Base-by-base conservation (phyloP, 2,797 vertebrate species). In the Acrossocheilus wenchowensis region DNA sequence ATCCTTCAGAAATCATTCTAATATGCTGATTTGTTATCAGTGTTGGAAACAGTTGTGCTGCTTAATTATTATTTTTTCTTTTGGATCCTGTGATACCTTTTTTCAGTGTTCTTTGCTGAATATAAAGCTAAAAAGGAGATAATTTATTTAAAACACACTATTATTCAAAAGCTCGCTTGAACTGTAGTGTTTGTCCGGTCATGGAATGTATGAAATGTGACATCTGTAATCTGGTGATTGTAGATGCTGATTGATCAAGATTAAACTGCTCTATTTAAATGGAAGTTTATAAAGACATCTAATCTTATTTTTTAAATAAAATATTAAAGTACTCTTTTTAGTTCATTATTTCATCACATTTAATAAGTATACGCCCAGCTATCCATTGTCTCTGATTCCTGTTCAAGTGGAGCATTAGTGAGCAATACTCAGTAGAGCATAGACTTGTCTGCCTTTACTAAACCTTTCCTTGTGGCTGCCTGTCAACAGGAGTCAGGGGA, bases 371-470 rank as follows among this genome's bases (percentile, higher is more conserved):
- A 50, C n/a, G 5, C 12, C 57, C 23, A 79, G 8, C 43, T 41
- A 78, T 71, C 34, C 48, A 60, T 78, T 85, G 39, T 71, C 64
- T 78, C 48, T 60, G 64, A 85, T 78, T 71, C 43, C 23, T 17
- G 17, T 78, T 85, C 36, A 69, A 64, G 71, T 45, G 26, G 36
- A 85, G 30, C 82, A 86, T 85, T 7, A 41, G 80, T 62, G 48
- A 71, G 83, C 81, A 86, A 43, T 88, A 88, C 90, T 78, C 83
- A 71, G 83, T 34, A 69, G 62, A 92, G 84, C 78, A 50, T 17
- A 87, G 89, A 90, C 92, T 89, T 84, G 91, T 90, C 87, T 88
- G 83, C 89, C 84, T 90, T 86, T 82, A 90, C 83, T 86, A 88
- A 89, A 78, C 81, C 84, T 50, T 80, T 90, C 85, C 84, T 57